Evolutionary conservation across 2,888 invertebrate genomes (phyloP).

Genomic region (Troides oblongomaculatus): DNA sequence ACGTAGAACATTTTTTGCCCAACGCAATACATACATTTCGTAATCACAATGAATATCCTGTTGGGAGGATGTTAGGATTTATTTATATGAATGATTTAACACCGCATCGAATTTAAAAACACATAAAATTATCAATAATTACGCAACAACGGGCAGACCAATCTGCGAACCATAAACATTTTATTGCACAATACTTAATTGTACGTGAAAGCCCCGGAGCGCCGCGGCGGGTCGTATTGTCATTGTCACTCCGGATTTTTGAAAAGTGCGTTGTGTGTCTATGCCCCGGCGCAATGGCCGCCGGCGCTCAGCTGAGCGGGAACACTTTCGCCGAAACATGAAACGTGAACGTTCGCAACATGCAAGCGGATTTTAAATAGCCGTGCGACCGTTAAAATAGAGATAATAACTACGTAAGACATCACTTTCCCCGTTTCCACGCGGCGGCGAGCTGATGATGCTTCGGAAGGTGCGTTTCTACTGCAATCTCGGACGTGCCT

Average conservation of each 20-base stretch:
- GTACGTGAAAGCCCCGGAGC: neutral
- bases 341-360: constrained; percentile 20
- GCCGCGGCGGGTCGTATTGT: neutral
- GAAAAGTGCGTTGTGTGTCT: constrained; percentile 16
- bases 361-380: constrained; percentile 24
- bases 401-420: constrained; percentile 29
- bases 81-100: neutral
- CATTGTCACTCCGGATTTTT: constrained; percentile 6
- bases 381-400: constrained; percentile 28
- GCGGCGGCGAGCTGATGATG: neutral
- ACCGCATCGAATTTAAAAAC: constrained; percentile 2
- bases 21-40: too few relatives aligned
- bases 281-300: constrained; percentile 7
- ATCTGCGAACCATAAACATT: too few relatives aligned
- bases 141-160: neutral
- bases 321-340: constrained; percentile 29
- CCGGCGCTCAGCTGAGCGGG: constrained; percentile 11
- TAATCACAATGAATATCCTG: too few relatives aligned
- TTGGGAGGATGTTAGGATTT: neutral
- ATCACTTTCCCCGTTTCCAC: constrained; percentile 24
- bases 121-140: neutral
- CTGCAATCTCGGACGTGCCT: neutral
- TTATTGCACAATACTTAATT: constrained; percentile 4
- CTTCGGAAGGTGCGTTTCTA: constrained; percentile 4
- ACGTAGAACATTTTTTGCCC: too few relatives aligned